A percentile compares a stretch with the other conserved stretches of the same genome.
Evolutionary conservation across 2,113 vertebrate genomes (phyloP).

Genomic region (Sylvilagus bachmani): DNA sequence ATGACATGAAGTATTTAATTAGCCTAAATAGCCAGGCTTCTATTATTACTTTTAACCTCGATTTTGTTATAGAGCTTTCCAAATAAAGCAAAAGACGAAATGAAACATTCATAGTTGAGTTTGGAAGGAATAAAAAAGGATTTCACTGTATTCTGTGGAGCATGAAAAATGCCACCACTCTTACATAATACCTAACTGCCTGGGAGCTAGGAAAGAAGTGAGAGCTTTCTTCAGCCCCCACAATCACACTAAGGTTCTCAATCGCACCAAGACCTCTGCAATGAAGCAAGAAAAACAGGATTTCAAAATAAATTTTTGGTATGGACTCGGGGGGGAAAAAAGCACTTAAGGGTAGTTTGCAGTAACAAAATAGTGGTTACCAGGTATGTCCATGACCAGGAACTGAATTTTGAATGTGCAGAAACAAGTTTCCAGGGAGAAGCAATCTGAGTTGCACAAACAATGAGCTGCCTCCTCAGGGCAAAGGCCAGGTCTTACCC

Average conservation of each 20-base stretch:
- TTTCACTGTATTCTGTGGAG: conserved; percentile 34
- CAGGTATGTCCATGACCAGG: background rate
- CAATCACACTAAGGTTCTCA: background rate
- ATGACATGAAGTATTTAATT: conserved; percentile 22
- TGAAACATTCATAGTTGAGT: conserved; percentile 26
- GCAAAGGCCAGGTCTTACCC: background rate
- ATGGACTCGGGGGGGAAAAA: conserved; percentile 8
- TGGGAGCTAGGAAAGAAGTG: background rate
- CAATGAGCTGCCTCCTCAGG: background rate
- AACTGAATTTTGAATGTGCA: conserved; percentile 9
- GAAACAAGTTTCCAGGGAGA: background rate
- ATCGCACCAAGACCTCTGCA: background rate
- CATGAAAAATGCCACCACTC: conserved; percentile 42
- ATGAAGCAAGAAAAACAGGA: background rate
- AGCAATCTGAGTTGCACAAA: background rate
- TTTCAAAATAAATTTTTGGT: background rate
- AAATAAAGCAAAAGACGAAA: conserved; percentile 58
- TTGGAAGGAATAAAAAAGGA: conserved; percentile 17
- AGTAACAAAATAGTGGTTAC: conserved; percentile 22
- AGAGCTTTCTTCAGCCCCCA: conserved; percentile 29
- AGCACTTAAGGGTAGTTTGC: background rate
- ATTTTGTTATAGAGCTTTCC: conserved; percentile 52
- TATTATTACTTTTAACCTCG: conserved; percentile 2
- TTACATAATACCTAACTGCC: conserved; percentile 62
- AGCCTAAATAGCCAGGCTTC: background rate